These are phyloP conservation scores for Schizothorax lantsangensis DNA, from an alignment of 2,797 vertebrate species.

Conservation along the genomic window DNA sequence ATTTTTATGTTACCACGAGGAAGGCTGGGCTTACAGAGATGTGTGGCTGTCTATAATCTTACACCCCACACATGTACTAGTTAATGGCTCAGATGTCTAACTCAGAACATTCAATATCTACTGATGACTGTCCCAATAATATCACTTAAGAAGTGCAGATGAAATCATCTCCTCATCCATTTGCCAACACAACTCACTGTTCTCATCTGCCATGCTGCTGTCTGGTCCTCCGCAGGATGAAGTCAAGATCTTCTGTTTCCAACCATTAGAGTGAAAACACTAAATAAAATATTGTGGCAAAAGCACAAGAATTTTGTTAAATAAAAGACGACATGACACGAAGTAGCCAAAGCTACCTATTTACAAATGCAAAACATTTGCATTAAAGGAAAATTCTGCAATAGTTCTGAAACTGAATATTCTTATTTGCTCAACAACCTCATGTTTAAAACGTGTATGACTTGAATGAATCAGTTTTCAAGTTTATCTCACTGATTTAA, in stretches of 20 bases:
- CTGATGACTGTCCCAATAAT: background rate
- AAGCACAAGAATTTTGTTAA: background rate
- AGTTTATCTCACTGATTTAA: background rate
- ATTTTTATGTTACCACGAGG: constrained; percentile 47
- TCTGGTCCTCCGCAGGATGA: constrained; percentile 33
- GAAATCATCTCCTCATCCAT: background rate
- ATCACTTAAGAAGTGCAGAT: background rate
- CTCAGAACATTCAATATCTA: constrained; percentile 38
- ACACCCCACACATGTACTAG: background rate
- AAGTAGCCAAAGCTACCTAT: background rate
- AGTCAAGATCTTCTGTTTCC: constrained; percentile 4
- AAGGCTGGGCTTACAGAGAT: background rate
- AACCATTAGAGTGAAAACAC: constrained; percentile 18
- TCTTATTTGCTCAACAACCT: background rate
- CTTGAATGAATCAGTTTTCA: background rate
- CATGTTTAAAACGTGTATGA: background rate
- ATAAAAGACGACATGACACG: background rate
- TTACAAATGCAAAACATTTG: background rate
- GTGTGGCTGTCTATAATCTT: background rate
- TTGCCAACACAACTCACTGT: constrained; percentile 31
- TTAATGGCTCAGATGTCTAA: background rate
- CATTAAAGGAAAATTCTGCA: background rate
- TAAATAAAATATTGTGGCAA: background rate
- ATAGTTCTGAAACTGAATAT: background rate
- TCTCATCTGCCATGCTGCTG: constrained; percentile 51